Evolutionary conservation across 2,888 invertebrate genomes (phyloP).

Genomic region (Calameuta filiformis): DNA sequence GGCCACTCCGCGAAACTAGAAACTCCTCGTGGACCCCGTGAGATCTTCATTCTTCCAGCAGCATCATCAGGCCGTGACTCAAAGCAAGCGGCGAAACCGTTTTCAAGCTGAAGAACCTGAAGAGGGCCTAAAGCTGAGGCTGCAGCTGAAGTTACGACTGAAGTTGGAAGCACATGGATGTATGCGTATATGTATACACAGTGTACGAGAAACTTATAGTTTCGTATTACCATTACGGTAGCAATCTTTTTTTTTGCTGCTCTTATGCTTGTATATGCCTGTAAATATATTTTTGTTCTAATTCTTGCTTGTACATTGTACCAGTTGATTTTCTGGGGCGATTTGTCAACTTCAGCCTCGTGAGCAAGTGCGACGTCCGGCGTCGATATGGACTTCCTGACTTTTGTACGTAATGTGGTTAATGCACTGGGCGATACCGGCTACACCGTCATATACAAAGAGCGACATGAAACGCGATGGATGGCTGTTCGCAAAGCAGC

Average conservation of each 20-base stretch:
- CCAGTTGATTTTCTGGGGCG: not conserved
- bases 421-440: constrained; percentile 2
- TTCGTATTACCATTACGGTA: not conserved
- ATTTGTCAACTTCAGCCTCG: not conserved
- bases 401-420: not conserved
- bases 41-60: not conserved
- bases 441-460: not conserved
- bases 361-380: not conserved
- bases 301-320: not conserved
- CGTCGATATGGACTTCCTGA: not conserved
- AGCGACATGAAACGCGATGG: not conserved
- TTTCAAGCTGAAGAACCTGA: not conserved
- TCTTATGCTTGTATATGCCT: not conserved
- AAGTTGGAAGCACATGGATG: not conserved
- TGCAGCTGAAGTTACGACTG: not conserved
- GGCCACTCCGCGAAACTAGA: constrained; percentile 36
- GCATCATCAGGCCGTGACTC: not conserved
- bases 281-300: not conserved
- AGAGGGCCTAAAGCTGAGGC: not conserved
- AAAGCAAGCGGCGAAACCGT: constrained; percentile 3
- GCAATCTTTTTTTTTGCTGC: not conserved
- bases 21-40: not conserved
- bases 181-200: constrained; percentile 8
- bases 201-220: not conserved
- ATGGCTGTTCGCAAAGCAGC: not conserved